phyloP scores from a whole-genome alignment of 2,888 invertebrate species.

The Drosophila kambysellisi region DNA sequence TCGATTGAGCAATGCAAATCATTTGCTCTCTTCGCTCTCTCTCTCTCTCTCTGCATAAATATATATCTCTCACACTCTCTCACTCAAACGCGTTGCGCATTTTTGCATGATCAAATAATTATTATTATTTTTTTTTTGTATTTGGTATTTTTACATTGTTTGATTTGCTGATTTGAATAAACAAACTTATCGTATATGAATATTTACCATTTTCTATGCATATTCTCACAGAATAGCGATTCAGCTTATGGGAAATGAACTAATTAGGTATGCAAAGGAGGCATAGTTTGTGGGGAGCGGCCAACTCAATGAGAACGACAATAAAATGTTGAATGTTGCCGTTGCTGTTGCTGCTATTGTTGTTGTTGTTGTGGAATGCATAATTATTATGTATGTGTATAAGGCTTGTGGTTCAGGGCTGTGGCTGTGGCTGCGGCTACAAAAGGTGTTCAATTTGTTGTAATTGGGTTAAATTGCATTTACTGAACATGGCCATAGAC shows the following conservation, averaged over 20 bases:
- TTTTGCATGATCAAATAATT: constrained; percentile 61
- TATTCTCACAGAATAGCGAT: constrained; percentile 42
- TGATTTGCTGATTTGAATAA: constrained; percentile 16
- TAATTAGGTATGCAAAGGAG: constrained; percentile 68
- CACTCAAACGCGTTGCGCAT: constrained; percentile 22
- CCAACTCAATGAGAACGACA: constrained; percentile 24
- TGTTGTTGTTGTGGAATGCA: constrained; percentile 25
- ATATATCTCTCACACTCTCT: neutral
- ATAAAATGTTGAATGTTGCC: constrained; percentile 20
- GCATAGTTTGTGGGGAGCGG: constrained; percentile 50
- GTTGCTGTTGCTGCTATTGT: neutral
- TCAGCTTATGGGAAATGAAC: constrained; percentile 57
- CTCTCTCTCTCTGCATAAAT: neutral
- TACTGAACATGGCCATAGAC: constrained; percentile 1
- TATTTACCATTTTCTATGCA: constrained; percentile 53
- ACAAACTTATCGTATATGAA: constrained; percentile 13
- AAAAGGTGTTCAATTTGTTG: constrained; percentile 26
- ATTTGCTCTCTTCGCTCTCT: neutral
- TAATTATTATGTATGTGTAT: constrained; percentile 31
- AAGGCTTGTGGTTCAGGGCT: neutral
- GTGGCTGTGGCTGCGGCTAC: neutral
- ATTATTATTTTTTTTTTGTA: neutral
- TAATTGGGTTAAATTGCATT: constrained; percentile 44
- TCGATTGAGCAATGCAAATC: constrained; percentile 55
- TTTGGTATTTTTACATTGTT: constrained; percentile 37